Base-by-base conservation (phyloP, 2,113 vertebrate genomes). In the Sphaerodactylus townsendi region DNA sequence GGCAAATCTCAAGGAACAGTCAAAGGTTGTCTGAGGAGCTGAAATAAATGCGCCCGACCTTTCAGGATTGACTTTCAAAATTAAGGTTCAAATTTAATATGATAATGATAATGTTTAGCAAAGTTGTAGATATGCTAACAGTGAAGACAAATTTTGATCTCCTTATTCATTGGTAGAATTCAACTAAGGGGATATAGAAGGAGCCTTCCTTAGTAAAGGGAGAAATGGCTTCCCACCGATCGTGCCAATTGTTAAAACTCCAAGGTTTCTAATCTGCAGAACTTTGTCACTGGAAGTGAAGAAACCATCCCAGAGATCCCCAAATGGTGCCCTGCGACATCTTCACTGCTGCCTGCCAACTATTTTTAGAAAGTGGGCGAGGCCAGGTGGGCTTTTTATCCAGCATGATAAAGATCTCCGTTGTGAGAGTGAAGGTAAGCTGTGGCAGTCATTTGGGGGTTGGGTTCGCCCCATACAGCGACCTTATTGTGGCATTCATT, bases 1-100 rank as follows among this genome's bases (percentile, higher is more conserved):
- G 48, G 46, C 10, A 77, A 83, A 69, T 77, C 46, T 83, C 82
- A 41, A 17, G 73, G 30, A 76, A 59, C 21, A 68, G 82, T 10
- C 62, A 83, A 83, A 83, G 64, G 82, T 83, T 68, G 46, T 35
- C 75, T 8, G 11, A 69, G 10, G 37, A 83, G 82, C 62, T 83
- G 62, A 68, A 77, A 77, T 77, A 46, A 83, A 77, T 23, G 73
- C 76, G 73, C 46, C n/a, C 68, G 82, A 83, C 46, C 73, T 77
- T 83, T 83, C 82, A 83, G 65, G 76, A 83, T 69, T 77, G 82
- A 77, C 68, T 83, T 68, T 75, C 73, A 68, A 83, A 83, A 83
- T 83, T 83, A 53, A 83, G 39, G 62, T 76, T 68, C 1, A 39
- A 50, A 39, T 56, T 83, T 65, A 83, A 83, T 68, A 83, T 64